Evolutionary conservation across 2,888 invertebrate species (phyloP).

Genomic region (Gasteruption jaculator): DNA sequence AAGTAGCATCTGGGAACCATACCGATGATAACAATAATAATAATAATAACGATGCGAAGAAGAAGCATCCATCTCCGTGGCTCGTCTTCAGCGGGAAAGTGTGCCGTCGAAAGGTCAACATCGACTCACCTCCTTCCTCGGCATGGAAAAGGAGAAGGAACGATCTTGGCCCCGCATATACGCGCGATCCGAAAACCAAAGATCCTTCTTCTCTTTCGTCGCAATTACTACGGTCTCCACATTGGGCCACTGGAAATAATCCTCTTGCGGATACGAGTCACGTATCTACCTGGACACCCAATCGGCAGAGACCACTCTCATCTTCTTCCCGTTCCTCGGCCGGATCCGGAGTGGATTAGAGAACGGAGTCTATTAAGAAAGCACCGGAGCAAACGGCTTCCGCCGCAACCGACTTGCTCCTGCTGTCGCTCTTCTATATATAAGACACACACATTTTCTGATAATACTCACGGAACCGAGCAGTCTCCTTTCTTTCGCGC

Average conservation of each 20-base stretch:
- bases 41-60: no score
- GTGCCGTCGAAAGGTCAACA: slow-evolving; percentile 43
- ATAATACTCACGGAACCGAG: no score
- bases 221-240: slow-evolving; percentile 31
- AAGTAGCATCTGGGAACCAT: no score
- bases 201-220: slow-evolving; percentile 14
- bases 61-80: no score
- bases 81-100: slow-evolving; percentile 35
- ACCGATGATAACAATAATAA: no score
- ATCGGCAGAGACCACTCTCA: slow-evolving; percentile 27
- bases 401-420: no score
- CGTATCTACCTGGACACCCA: slow-evolving; percentile 31
- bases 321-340: slow-evolving; percentile 16
- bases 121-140: slow-evolving; percentile 24
- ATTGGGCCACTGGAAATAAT: slow-evolving; percentile 22
- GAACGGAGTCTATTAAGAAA: slow-evolving; percentile 36
- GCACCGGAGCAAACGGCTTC: no score
- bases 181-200: slow-evolving; percentile 1
- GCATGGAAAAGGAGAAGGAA: neutral
- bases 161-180: neutral
- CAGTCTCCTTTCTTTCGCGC: slow-evolving; percentile 6
- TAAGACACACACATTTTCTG: no score
- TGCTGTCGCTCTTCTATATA: no score
- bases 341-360: slow-evolving; percentile 31
- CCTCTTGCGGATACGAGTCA: slow-evolving; percentile 32